Conservation (phyloP, 2,797 vertebrate species). For the Choloepus didactylus region DNA sequence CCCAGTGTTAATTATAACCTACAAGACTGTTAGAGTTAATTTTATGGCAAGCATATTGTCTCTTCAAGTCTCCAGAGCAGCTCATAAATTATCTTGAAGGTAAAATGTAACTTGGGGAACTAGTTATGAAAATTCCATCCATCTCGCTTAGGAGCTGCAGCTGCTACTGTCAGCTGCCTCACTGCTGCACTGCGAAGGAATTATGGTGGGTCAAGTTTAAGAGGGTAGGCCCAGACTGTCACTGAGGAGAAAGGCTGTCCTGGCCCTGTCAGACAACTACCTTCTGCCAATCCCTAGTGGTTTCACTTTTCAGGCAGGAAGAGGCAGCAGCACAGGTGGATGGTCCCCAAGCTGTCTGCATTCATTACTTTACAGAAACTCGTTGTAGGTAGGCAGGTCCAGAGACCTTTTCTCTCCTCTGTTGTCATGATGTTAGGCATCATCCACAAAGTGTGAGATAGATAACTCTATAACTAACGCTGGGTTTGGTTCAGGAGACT, state of each 20-base stretch:
- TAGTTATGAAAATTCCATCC: conserved; percentile 99
- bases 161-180: conserved; percentile 97
- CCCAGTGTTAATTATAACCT: conserved; percentile 99
- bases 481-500: conserved; percentile 21
- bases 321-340: conserved; percentile 91
- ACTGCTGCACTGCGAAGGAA: conserved; percentile 91
- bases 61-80: conserved; percentile 97
- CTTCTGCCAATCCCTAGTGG: conserved; percentile 91
- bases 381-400: conserved; percentile 94
- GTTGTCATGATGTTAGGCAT: conserved; percentile 94
- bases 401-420: conserved; percentile 94
- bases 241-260: conserved; percentile 93
- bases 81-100: conserved; percentile 99
- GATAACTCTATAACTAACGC: conserved; percentile 87
- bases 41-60: conserved; percentile 99
- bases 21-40: conserved; percentile 98
- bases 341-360: conserved; percentile 96
- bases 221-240: conserved; percentile 94
- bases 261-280: conserved; percentile 92
- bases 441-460: conserved; percentile 85
- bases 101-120: conserved; percentile 99
- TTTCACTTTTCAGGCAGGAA: conserved; percentile 87
- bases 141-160: conserved; percentile 98
- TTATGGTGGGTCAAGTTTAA: conserved; percentile 93
- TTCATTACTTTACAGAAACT: conserved; percentile 96